A percentile compares a stretch with the other conserved stretches of the same genome.
phyloP scores from a whole-genome alignment of 2,888 invertebrate species.

The Athrips mouffetella region DNA sequence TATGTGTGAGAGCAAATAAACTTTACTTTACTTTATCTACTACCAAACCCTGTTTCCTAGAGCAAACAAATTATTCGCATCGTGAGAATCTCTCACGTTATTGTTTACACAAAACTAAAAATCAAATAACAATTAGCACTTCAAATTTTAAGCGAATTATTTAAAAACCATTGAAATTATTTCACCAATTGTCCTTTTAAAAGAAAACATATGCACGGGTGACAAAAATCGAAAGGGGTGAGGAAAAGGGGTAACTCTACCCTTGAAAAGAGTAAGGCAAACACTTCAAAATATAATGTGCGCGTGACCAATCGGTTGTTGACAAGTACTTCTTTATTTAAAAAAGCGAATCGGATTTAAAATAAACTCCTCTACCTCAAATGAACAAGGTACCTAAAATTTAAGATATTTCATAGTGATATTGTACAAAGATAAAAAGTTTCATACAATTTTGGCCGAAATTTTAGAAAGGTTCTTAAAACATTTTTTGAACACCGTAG shows the following conservation, averaged over 20 bases:
- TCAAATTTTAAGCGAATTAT: slow-evolving; percentile 21
- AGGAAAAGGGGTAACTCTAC: slow-evolving; percentile 17
- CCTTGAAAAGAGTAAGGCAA: slow-evolving; percentile 26
- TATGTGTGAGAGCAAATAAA: too few relatives aligned
- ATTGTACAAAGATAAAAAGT: too few relatives aligned
- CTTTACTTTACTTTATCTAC: too few relatives aligned
- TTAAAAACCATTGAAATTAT: slow-evolving; percentile 36
- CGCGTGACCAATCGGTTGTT: slow-evolving; percentile 54
- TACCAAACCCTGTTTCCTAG: too few relatives aligned
- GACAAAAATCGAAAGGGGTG: slow-evolving; percentile 42
- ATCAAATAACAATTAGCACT: slow-evolving; percentile 14
- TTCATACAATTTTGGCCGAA: too few relatives aligned
- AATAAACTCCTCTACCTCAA: too few relatives aligned
- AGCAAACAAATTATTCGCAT: neutral
- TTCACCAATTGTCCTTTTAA: slow-evolving; percentile 49
- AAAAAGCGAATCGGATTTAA: slow-evolving; percentile 32
- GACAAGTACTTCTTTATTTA: slow-evolving; percentile 38
- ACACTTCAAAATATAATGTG: slow-evolving; percentile 57
- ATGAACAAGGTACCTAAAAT: too few relatives aligned
- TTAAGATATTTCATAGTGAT: too few relatives aligned
- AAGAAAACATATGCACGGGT: slow-evolving; percentile 54
- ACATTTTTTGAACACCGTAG: too few relatives aligned
- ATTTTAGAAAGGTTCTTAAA: too few relatives aligned
- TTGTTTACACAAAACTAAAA: slow-evolving; percentile 1
- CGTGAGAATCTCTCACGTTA: slow-evolving; percentile 14